phyloP scores from a whole-genome alignment of 2,797 vertebrate species.

The Odontamblyopus lacepedii region DNA sequence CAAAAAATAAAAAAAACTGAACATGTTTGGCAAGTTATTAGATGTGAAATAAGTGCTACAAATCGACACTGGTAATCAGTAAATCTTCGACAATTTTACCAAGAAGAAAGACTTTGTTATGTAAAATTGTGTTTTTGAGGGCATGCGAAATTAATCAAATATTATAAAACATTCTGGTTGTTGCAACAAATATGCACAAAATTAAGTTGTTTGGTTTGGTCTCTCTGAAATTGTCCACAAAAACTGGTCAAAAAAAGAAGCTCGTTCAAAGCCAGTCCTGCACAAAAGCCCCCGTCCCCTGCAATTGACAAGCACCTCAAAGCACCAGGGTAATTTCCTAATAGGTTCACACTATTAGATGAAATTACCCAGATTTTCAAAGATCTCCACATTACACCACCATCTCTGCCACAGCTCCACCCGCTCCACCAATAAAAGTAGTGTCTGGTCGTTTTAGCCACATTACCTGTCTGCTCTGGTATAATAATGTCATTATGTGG shows the following conservation, averaged over 20 bases:
- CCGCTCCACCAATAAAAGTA: conserved; percentile 49
- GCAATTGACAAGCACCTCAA: conserved; percentile 33
- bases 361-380: conserved; percentile 61
- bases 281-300: conserved; percentile 32
- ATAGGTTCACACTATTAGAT: conserved; percentile 57
- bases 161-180: not conserved
- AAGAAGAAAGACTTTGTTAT: not conserved
- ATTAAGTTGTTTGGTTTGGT: conserved; percentile 17
- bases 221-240: conserved; percentile 17
- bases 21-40: not conserved
- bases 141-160: not conserved
- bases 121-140: not conserved
- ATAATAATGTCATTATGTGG: conserved; percentile 71
- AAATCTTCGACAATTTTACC: not conserved
- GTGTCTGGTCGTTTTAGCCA: conserved; percentile 61
- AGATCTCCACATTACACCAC: conserved; percentile 29
- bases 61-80: not conserved
- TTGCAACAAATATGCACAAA: conserved; percentile 13
- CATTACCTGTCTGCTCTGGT: conserved; percentile 65
- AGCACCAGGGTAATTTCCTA: conserved; percentile 52
- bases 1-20: not conserved
- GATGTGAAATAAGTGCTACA: not conserved
- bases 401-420: not conserved
- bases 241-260: conserved; percentile 10
- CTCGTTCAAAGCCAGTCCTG: conserved; percentile 19